Conservation (phyloP, 2,888 invertebrate genomes). For the Peribatodes rhomboidaria region DNA sequence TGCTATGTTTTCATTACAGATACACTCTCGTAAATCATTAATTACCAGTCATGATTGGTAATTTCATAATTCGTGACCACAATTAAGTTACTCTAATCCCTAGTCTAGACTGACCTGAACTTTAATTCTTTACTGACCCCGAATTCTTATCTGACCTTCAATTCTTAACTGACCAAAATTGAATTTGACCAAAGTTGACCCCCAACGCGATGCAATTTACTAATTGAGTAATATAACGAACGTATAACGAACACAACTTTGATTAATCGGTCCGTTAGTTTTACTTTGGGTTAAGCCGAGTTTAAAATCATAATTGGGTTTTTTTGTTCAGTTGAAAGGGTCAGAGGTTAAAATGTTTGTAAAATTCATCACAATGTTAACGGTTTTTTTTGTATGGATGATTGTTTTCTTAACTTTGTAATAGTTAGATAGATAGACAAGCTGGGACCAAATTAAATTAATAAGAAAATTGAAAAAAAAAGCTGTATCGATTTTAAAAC, state of each 20-base stretch:
- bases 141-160: constrained; percentile 15
- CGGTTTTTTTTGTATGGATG: no score
- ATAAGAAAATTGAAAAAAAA: no score
- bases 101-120: constrained; percentile 24
- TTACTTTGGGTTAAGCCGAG: background rate
- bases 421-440: no score
- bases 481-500: no score
- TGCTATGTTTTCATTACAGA: no score
- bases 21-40: no score
- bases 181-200: constrained; percentile 10
- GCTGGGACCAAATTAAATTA: no score
- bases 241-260: constrained; percentile 10
- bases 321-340: background rate
- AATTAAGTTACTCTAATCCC: constrained; percentile 12
- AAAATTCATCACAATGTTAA: no score
- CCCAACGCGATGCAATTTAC: constrained; percentile 13
- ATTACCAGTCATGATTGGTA: no score
- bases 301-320: constrained; percentile 5
- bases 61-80: background rate
- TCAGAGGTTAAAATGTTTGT: no score
- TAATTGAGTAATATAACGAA: no score
- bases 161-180: constrained; percentile 21
- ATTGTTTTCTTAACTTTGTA: no score
- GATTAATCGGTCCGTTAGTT: constrained; percentile 15
- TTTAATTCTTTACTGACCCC: constrained; percentile 11